A percentile compares a stretch with the other conserved stretches of the same genome.
Evolutionary conservation across 1,140 invertebrate species (phyloP).

Genomic region (Brachionus rotundiformis): DNA sequence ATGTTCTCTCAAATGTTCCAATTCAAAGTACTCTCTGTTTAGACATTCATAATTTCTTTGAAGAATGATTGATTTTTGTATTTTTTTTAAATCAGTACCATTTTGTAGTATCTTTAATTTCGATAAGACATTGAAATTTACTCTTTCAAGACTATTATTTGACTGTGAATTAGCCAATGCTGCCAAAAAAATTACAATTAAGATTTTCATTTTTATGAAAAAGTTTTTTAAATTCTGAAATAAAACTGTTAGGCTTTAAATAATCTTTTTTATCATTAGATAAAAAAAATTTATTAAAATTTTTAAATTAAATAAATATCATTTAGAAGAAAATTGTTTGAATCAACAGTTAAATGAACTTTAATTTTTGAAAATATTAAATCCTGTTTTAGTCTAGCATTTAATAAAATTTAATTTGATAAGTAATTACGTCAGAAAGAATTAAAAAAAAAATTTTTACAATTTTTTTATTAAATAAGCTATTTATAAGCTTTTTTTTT

Average conservation of each 20-base stretch:
- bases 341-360: neutral
- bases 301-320: neutral
- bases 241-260: too few species aligned
- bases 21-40: slow-evolving; percentile 27
- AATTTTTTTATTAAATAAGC: neutral
- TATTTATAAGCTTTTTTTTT: too few species aligned
- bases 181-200: neutral
- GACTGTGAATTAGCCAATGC: neutral
- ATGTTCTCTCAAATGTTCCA: neutral
- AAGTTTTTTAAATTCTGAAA: too few species aligned
- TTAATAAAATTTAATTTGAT: neutral
- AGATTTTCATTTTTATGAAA: neutral
- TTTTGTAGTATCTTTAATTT: neutral
- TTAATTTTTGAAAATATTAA: neutral
- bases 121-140: neutral
- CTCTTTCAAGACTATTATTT: neutral
- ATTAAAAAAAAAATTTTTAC: too few species aligned
- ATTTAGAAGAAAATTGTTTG: neutral
- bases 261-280: neutral
- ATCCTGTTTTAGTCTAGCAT: neutral
- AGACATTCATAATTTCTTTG: slow-evolving; percentile 22
- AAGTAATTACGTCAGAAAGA: neutral
- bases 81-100: neutral
- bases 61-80: neutral
- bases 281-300: neutral